These are phyloP conservation scores for Columba janthina DNA, from an alignment of 2,113 vertebrate species.

Conservation along the genomic window DNA sequence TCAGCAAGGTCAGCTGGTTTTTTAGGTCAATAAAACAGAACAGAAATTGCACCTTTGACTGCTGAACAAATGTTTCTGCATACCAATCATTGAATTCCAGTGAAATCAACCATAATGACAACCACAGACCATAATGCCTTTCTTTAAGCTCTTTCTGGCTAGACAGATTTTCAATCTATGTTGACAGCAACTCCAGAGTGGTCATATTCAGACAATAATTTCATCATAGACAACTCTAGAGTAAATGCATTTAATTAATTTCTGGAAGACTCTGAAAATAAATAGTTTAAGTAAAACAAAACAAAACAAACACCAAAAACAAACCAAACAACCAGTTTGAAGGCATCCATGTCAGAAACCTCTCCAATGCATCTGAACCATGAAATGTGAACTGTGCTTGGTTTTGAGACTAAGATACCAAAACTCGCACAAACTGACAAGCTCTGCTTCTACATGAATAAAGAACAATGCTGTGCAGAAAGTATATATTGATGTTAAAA, in stretches of 20 bases:
- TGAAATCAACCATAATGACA: constrained; percentile 46
- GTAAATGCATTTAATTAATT: constrained; percentile 67
- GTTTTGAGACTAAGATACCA: not conserved
- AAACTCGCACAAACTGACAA: not conserved
- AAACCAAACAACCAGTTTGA: not conserved
- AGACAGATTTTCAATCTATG: not conserved
- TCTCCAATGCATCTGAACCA: not conserved
- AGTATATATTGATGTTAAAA: not conserved
- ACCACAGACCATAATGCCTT: not conserved
- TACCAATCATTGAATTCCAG: not conserved
- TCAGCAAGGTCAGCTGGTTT: constrained; percentile 25
- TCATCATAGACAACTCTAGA: constrained; percentile 41
- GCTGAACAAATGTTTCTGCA: constrained; percentile 41
- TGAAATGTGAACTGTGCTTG: not conserved
- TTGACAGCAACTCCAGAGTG: not conserved
- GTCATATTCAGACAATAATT: constrained; percentile 3
- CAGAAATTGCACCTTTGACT: constrained; percentile 31
- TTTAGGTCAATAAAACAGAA: constrained; percentile 64
- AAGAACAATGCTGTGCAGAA: not conserved
- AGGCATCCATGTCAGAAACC: not conserved
- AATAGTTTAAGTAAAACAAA: not conserved
- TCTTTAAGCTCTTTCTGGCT: not conserved
- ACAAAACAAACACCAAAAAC: too few species aligned
- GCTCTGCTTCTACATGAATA: not conserved
- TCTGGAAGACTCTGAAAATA: constrained; percentile 42